Percentiles rank a stretch among this genome's conserved stretches.
These are phyloP conservation scores for Endomychus coccineus DNA, from an alignment of 2,888 invertebrate genomes.

Conservation along the genomic window DNA sequence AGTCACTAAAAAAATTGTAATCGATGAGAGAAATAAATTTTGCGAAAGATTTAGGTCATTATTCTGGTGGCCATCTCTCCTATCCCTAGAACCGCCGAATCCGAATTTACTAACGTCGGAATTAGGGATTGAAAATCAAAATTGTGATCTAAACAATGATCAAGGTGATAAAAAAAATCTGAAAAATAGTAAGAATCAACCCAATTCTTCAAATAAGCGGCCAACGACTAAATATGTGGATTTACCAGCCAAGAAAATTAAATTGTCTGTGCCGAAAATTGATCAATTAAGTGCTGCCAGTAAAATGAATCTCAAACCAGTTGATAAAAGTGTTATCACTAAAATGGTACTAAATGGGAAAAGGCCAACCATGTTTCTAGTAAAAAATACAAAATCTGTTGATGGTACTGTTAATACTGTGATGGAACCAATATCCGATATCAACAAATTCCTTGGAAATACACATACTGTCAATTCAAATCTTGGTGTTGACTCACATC, in stretches of 20 bases:
- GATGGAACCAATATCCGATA: too few relatives aligned
- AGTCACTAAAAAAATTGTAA: neutral
- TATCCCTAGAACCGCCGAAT: slow-evolving; percentile 11
- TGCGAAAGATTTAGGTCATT: slow-evolving; percentile 10
- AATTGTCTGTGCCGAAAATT: neutral
- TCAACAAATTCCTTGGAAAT: too few relatives aligned
- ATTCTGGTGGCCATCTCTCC: slow-evolving; percentile 14
- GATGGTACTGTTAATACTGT: slow-evolving; percentile 2
- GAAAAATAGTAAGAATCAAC: too few relatives aligned
- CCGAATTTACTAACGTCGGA: slow-evolving; percentile 1
- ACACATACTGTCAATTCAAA: too few relatives aligned
- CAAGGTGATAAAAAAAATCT: neutral
- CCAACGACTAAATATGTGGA: neutral
- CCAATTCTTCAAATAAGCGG: neutral
- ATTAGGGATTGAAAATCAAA: slow-evolving; percentile 2
- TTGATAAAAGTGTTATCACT: slow-evolving; percentile 11
- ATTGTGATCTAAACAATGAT: neutral
- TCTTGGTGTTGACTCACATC: too few relatives aligned
- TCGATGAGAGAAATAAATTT: slow-evolving; percentile 7
- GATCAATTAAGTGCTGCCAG: neutral
- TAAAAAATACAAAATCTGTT: slow-evolving; percentile 2
- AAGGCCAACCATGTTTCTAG: slow-evolving; percentile 7
- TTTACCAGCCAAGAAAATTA: neutral
- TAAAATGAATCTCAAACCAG: slow-evolving; percentile 1
- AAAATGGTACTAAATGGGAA: slow-evolving; percentile 9